phyloP scores from a whole-genome alignment of 2,797 vertebrate genomes.

The Siniperca obscura region DNA sequence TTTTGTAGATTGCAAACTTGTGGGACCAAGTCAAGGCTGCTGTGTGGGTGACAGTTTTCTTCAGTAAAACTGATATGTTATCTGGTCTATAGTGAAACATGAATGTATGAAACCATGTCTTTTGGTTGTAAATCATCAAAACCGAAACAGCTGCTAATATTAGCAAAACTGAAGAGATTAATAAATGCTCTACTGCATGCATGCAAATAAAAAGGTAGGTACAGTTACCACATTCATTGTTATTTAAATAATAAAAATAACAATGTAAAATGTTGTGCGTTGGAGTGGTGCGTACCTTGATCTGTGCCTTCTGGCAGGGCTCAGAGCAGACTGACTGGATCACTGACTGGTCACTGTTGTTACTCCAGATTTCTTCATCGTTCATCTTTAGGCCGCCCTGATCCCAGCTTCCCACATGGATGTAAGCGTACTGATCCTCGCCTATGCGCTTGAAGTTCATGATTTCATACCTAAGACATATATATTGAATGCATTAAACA shows the following conservation, averaged over 20 bases:
- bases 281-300: slow-evolving; percentile 88
- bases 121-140: not conserved
- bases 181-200: not conserved
- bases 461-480: slow-evolving; percentile 93
- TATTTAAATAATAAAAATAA: not conserved
- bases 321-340: slow-evolving; percentile 97
- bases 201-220: not conserved
- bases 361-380: slow-evolving; percentile 96
- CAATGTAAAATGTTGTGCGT: not conserved
- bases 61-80: slow-evolving; percentile 4
- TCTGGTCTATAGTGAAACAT: not conserved
- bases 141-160: not conserved
- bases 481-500: slow-evolving; percentile 6
- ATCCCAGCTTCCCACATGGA: slow-evolving; percentile 99
- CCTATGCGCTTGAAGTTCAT: slow-evolving; percentile 98
- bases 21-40: slow-evolving; percentile 43
- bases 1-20: slow-evolving; percentile 38
- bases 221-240: not conserved
- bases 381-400: slow-evolving; percentile 96
- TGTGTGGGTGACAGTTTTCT: slow-evolving; percentile 49
- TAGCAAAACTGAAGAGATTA: not conserved
- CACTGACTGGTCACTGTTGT: slow-evolving; percentile 84
- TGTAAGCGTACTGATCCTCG: slow-evolving; percentile 93
- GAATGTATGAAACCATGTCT: not conserved
- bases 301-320: slow-evolving; percentile 96